Percentiles rank a stretch among this genome's conserved stretches.
phyloP scores from a whole-genome alignment of 2,888 invertebrate genomes.

The Chydorus sphaericus region DNA sequence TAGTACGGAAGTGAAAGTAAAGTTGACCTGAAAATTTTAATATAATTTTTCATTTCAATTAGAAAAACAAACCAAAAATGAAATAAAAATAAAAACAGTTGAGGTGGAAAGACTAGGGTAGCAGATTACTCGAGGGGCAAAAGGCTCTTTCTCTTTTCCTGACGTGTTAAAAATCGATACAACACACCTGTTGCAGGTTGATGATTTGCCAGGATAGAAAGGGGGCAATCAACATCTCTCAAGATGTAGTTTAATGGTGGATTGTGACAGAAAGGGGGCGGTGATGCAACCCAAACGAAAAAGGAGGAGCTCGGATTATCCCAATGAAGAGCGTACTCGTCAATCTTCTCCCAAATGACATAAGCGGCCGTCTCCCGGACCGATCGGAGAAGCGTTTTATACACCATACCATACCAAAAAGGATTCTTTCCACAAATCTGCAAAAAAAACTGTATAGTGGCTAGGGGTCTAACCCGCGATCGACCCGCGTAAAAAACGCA shows the following conservation, averaged over 20 bases:
- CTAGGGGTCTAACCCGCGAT: too few relatives aligned
- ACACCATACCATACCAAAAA: constrained; percentile 91
- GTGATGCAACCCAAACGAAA: constrained; percentile 64
- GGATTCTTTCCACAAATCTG: constrained; percentile 90
- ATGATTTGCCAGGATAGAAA: constrained; percentile 84
- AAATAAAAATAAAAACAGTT: background rate
- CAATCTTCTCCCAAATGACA: constrained; percentile 88
- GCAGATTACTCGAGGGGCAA: background rate
- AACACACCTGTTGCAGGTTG: constrained; percentile 68
- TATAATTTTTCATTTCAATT: background rate
- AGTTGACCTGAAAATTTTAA: constrained; percentile 91
- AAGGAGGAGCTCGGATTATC: constrained; percentile 85
- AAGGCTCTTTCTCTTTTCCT: too few relatives aligned
- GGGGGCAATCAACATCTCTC: constrained; percentile 93
- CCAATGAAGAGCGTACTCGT: constrained; percentile 86
- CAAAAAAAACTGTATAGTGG: too few relatives aligned
- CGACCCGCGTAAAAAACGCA: too few relatives aligned
- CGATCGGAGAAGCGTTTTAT: constrained; percentile 89
- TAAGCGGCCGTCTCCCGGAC: constrained; percentile 81
- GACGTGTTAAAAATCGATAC: constrained; percentile 15
- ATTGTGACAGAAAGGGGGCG: background rate
- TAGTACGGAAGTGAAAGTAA: constrained; percentile 89
- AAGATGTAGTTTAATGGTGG: constrained; percentile 59
- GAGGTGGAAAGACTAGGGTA: too few relatives aligned
- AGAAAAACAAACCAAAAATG: background rate